phyloP scores from a whole-genome alignment of 2,888 invertebrate genomes.

The Apoda limacodes region DNA sequence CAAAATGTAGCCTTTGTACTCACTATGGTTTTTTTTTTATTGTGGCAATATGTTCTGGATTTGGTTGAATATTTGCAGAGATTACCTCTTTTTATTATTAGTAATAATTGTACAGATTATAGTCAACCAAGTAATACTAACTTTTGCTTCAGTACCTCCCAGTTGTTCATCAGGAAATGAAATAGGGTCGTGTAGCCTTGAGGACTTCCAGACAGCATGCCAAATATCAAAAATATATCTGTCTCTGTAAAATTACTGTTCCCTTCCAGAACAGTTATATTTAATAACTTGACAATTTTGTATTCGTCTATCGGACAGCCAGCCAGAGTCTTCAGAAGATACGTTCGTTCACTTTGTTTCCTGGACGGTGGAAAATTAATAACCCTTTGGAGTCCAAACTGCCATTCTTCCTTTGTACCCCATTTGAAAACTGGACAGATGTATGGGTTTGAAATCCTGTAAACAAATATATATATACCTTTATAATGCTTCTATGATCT shows the following conservation, averaged over 20 bases:
- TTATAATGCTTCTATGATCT: too few species aligned
- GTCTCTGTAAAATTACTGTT: constrained; percentile 82
- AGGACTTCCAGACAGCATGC: constrained; percentile 78
- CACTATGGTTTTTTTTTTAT: too few species aligned
- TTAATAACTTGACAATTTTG: constrained; percentile 74
- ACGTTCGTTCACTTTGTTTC: constrained; percentile 80
- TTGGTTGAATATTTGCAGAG: too few species aligned
- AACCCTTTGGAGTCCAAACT: constrained; percentile 82
- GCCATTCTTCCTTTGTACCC: constrained; percentile 85
- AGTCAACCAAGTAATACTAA: constrained; percentile 44
- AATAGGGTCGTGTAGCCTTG: constrained; percentile 80
- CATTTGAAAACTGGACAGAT: constrained; percentile 87
- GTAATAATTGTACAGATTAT: too few species aligned
- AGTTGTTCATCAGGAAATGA: constrained; percentile 77
- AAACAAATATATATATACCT: constrained; percentile 6
- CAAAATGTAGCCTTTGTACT: too few species aligned
- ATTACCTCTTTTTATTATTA: too few species aligned
- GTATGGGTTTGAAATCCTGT: constrained; percentile 79
- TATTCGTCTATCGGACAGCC: constrained; percentile 80
- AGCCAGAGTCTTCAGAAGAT: constrained; percentile 80
- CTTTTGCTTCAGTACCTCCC: constrained; percentile 76
- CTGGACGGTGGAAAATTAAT: constrained; percentile 79
- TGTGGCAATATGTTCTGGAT: too few species aligned
- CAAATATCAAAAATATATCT: constrained; percentile 80
- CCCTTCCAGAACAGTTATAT: constrained; percentile 76